Percentiles rank a stretch among this genome's conserved stretches.
phyloP scores from a whole-genome alignment of 1,140 invertebrate genomes.

The Panulirus ornatus region DNA sequence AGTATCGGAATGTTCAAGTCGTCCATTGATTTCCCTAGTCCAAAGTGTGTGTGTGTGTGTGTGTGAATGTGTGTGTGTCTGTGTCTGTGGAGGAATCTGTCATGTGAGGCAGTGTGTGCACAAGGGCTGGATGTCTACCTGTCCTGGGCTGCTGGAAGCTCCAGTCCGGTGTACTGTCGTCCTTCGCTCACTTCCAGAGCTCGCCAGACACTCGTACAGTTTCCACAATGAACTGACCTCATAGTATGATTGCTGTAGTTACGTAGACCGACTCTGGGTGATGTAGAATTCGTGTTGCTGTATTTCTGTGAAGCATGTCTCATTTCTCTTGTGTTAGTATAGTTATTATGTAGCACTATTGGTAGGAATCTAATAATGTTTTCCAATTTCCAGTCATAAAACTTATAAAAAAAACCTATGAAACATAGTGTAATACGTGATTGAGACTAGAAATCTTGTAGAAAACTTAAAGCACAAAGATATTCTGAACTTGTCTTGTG shows the following conservation, averaged over 20 bases:
- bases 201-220: constrained; percentile 9
- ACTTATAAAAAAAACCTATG: too few relatives aligned
- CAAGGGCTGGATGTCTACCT: not conserved
- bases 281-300: not conserved
- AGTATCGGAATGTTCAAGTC: constrained; percentile 20
- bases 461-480: too few relatives aligned
- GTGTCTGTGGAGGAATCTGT: constrained; percentile 20
- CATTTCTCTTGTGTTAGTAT: not conserved
- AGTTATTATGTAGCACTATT: not conserved
- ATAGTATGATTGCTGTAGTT: too few relatives aligned
- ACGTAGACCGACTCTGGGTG: too few relatives aligned
- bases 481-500: too few relatives aligned
- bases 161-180: constrained; percentile 15
- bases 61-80: constrained; percentile 21
- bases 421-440: too few relatives aligned
- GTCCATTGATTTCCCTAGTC: constrained; percentile 29
- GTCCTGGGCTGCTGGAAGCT: constrained; percentile 19
- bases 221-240: too few relatives aligned
- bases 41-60: not conserved
- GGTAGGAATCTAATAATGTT: not conserved
- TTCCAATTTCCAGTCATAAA: constrained; percentile 5
- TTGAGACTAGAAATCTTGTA: too few relatives aligned
- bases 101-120: not conserved
- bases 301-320: not conserved
- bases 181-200: not conserved